Evolutionary conservation across 2,113 vertebrate species (phyloP).

Genomic region (Spea bombifrons): DNA sequence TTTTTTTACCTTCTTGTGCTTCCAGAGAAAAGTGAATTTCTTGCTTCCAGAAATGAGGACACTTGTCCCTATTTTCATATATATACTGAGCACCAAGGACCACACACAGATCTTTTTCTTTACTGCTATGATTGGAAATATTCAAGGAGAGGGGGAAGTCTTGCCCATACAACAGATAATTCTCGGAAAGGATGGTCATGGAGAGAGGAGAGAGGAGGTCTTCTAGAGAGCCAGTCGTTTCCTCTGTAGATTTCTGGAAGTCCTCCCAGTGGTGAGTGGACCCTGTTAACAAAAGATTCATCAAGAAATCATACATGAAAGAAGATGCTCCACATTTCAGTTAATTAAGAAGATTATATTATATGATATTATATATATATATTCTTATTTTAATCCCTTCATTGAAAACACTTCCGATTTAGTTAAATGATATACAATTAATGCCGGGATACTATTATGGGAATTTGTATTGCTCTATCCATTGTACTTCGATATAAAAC

Average conservation of each 20-base stretch:
- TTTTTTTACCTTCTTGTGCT: constrained; percentile 57
- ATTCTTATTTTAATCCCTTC: too few relatives aligned
- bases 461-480: too few relatives aligned
- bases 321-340: too few relatives aligned
- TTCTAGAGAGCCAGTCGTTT: too few relatives aligned
- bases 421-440: too few relatives aligned
- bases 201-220: constrained; percentile 47
- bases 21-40: constrained; percentile 52
- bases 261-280: constrained; percentile 18
- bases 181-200: constrained; percentile 37
- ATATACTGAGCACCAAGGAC: constrained; percentile 58
- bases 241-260: constrained; percentile 4
- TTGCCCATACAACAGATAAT: constrained; percentile 51
- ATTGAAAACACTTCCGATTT: too few relatives aligned
- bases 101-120: constrained; percentile 53
- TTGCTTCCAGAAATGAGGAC: constrained; percentile 60
- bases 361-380: too few relatives aligned
- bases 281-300: constrained; percentile 13
- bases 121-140: constrained; percentile 53
- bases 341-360: too few relatives aligned
- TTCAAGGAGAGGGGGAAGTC: constrained; percentile 51
- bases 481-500: too few relatives aligned
- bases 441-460: too few relatives aligned
- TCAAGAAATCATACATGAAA: not conserved
- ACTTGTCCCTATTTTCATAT: constrained; percentile 54